These are phyloP conservation scores for Whitmania pigra DNA, from an alignment of 1,140 invertebrate species.

Conservation along the genomic window DNA sequence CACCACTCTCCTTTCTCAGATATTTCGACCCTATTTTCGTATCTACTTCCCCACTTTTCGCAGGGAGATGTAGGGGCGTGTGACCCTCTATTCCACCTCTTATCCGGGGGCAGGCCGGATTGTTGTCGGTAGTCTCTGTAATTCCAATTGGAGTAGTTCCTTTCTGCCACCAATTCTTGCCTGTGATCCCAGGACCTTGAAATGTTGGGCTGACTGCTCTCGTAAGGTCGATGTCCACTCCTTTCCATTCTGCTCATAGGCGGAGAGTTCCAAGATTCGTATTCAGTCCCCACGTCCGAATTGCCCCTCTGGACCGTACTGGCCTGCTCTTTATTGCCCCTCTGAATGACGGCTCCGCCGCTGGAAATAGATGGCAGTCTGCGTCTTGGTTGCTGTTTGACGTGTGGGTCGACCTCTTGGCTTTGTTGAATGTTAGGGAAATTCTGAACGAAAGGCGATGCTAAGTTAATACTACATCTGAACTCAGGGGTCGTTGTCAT, in stretches of 20 bases:
- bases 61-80: not conserved
- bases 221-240: not conserved
- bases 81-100: too few relatives aligned
- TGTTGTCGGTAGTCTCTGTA: not conserved
- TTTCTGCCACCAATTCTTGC: not conserved
- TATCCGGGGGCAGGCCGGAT: not conserved
- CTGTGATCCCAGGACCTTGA: conserved; percentile 10
- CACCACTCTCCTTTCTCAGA: not conserved
- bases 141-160: conserved; percentile 9
- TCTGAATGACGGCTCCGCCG: conserved; percentile 6
- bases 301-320: not conserved
- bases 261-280: conserved; percentile 8
- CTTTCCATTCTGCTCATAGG: conserved; percentile 1
- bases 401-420: not conserved
- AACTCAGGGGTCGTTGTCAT: too few relatives aligned
- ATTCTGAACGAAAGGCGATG: too few relatives aligned
- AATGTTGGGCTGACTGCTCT: conserved; percentile 1
- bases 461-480: too few relatives aligned
- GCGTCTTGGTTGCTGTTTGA: not conserved
- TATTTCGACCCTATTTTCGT: not conserved
- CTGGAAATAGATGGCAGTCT: conserved; percentile 3
- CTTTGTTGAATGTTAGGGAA: too few relatives aligned
- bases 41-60: not conserved
- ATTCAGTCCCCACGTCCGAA: conserved; percentile 7
- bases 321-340: not conserved